Conservation (phyloP, 2,113 vertebrate species). For the Otis tarda region DNA sequence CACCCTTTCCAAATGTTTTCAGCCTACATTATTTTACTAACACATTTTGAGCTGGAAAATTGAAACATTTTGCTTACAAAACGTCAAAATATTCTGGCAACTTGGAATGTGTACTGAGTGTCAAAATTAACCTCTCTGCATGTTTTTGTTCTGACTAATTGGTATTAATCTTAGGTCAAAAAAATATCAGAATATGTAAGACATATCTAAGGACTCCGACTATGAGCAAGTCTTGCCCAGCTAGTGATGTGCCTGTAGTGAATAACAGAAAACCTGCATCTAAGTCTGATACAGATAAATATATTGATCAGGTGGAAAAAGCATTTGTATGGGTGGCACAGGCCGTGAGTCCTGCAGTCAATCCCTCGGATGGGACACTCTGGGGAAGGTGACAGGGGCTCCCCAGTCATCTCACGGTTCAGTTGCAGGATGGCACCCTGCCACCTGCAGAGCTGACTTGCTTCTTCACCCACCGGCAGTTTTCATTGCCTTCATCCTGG, state of each 20-base stretch:
- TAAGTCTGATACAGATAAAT: background rate
- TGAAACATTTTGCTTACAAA: background rate
- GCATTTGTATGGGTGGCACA: background rate
- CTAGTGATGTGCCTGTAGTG: background rate
- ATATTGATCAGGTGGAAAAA: background rate
- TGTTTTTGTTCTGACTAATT: background rate
- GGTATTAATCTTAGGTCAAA: background rate
- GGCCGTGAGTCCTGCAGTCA: background rate
- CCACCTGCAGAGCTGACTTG: background rate
- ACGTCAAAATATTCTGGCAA: background rate
- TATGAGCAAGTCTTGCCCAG: background rate
- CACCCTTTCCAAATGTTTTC: background rate
- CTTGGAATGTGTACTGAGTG: background rate
- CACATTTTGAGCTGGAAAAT: background rate
- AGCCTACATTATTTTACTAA: background rate
- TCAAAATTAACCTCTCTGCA: background rate
- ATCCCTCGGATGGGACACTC: background rate
- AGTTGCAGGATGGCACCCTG: background rate
- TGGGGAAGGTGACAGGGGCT: background rate
- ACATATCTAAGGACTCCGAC: accelerated
- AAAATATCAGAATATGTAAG: background rate
- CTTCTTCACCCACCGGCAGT: background rate
- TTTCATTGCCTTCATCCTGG: background rate
- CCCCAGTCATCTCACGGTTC: background rate
- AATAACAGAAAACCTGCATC: background rate